Evolutionary conservation across 2,888 invertebrate genomes (phyloP).

Genomic region (Megastigmus dorsalis): DNA sequence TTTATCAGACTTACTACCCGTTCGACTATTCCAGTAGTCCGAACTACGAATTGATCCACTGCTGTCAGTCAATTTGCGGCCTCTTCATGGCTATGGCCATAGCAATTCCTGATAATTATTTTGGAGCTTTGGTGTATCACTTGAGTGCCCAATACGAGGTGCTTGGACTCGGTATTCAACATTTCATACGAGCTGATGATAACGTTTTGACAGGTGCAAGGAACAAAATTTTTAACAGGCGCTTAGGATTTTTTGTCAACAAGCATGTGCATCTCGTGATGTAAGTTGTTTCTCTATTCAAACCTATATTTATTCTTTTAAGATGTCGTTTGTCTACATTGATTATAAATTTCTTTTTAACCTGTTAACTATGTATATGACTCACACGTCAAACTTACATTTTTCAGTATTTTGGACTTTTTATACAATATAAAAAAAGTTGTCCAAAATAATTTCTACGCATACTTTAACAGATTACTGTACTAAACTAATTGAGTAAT

Average conservation of each 20-base stretch:
- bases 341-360: too few species aligned
- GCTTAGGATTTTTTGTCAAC: background rate
- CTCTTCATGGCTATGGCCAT: background rate
- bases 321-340: too few species aligned
- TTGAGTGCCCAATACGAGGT: background rate
- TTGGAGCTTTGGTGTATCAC: background rate
- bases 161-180: background rate
- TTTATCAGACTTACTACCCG: background rate
- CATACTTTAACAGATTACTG: too few species aligned
- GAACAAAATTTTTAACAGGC: background rate
- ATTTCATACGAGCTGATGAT: background rate
- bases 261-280: slow-evolving; percentile 5
- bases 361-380: too few species aligned
- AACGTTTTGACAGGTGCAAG: background rate
- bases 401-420: too few species aligned
- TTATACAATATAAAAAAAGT: too few species aligned
- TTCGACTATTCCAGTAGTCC: background rate
- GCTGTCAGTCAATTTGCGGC: background rate
- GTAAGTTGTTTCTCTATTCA: too few species aligned
- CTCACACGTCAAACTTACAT: too few species aligned
- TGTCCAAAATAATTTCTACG: too few species aligned
- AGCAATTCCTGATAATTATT: slow-evolving; percentile 1
- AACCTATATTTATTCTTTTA: too few species aligned
- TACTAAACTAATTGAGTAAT: too few species aligned
- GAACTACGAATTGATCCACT: background rate